Evolutionary conservation across 35 echinoderm and acorn worm species (phyloP).

Genomic region (Chiridota heheva): DNA sequence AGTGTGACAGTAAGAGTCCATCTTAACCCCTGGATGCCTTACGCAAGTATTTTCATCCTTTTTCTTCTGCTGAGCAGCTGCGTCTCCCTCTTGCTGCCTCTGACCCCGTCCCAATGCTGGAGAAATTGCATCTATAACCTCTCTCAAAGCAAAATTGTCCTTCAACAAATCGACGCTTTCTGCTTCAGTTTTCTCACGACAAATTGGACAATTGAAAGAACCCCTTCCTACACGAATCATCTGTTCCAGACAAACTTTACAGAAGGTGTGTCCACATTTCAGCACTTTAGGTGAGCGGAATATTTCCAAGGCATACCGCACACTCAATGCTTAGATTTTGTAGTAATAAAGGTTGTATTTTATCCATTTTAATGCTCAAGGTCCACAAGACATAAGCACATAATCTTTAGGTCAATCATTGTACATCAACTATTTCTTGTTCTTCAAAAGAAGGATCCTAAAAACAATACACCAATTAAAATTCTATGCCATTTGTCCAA

Average conservation of each 20-base stretch:
- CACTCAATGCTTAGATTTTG: constrained; percentile 27
- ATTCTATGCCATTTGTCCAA: no score
- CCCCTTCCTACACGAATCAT: constrained; percentile 25
- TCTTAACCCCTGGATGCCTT: background rate
- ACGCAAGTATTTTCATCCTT: no score
- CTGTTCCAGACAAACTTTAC: constrained; percentile 16
- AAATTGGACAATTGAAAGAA: constrained; percentile 21
- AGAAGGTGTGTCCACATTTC: constrained; percentile 30
- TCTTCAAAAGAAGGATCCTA: no score
- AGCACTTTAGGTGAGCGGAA: constrained; percentile 30
- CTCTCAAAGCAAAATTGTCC: constrained; percentile 17
- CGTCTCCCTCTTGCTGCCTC: no score
- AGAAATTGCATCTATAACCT: constrained; percentile 6
- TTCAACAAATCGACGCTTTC: background rate
- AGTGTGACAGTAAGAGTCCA: constrained; percentile 19
- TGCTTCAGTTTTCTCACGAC: background rate
- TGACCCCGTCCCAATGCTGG: constrained; percentile 12
- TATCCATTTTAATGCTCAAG: no score
- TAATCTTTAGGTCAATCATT: no score
- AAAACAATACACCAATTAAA: no score
- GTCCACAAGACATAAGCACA: no score
- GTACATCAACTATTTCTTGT: no score
- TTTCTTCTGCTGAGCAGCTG: no score
- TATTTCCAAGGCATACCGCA: constrained; percentile 21
- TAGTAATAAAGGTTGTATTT: no score